Percentiles rank a stretch among this genome's conserved stretches.
Conservation (phyloP, 2,113 vertebrate genomes). For the Spheniscus mendiculus region DNA sequence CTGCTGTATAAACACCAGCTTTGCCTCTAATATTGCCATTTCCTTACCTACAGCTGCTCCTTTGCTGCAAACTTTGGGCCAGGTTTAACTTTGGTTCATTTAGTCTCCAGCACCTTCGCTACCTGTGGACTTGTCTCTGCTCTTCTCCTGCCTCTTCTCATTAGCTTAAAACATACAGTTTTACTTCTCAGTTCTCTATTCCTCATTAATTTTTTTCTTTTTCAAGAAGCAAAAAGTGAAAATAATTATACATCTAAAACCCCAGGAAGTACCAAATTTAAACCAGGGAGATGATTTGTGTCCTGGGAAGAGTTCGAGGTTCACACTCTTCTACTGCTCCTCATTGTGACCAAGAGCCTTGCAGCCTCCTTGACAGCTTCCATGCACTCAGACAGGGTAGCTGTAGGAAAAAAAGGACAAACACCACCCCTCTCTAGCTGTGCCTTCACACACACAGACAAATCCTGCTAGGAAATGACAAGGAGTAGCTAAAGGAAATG, state of each 20-base stretch:
- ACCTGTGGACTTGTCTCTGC: background rate
- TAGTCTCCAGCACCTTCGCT: background rate
- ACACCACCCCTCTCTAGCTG: background rate
- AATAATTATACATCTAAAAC: background rate
- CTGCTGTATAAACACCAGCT: background rate
- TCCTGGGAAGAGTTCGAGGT: background rate
- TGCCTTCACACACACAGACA: background rate
- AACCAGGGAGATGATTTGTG: background rate
- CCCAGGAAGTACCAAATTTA: background rate
- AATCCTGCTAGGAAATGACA: slow-evolving; percentile 39
- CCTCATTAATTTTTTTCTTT: background rate
- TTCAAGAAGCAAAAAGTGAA: background rate
- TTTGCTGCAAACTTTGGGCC: background rate
- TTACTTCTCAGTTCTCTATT: background rate
- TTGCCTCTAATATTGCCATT: background rate
- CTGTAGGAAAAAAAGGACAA: background rate
- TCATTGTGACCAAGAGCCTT: background rate
- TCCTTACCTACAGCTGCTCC: background rate
- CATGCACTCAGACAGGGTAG: rapidly evolving
- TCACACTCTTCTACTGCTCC: background rate
- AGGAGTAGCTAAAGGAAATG: slow-evolving; percentile 15
- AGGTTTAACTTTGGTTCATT: background rate
- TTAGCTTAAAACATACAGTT: background rate
- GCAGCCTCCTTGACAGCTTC: background rate
- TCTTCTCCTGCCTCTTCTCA: background rate